Percentiles rank a stretch among this genome's conserved stretches.
Conservation (phyloP, 2,888 invertebrate species). For the Allophyes oxyacanthae region DNA sequence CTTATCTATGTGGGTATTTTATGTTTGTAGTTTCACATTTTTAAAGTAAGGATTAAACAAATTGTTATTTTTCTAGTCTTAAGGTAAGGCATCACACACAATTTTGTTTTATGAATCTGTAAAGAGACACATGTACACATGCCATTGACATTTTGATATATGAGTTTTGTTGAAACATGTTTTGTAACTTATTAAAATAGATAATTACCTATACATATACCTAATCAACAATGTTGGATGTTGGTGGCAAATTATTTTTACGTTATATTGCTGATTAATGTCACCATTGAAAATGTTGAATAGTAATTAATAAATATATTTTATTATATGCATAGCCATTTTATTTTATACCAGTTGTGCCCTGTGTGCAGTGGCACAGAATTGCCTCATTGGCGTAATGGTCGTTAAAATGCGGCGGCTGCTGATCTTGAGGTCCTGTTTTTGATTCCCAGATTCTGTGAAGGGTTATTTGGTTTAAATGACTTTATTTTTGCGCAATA, state of each 20-base stretch:
- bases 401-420: too few species aligned
- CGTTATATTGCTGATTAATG: slow-evolving; percentile 1
- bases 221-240: slow-evolving; percentile 5
- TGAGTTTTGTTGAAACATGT: neutral
- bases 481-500: too few species aligned
- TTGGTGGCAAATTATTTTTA: slow-evolving; percentile 2
- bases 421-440: too few species aligned
- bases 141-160: neutral
- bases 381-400: too few species aligned
- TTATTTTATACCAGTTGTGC: neutral
- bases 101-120: slow-evolving; percentile 11
- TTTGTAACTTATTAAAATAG: neutral
- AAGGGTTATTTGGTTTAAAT: too few species aligned
- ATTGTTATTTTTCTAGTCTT: slow-evolving; percentile 42
- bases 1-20: slow-evolving; percentile 15
- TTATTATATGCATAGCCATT: slow-evolving; percentile 24
- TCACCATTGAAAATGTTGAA: slow-evolving; percentile 4
- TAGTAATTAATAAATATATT: slow-evolving; percentile 19
- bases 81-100: slow-evolving; percentile 1
- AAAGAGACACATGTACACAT: neutral
- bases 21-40: slow-evolving; percentile 20
- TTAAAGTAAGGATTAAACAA: slow-evolving; percentile 8
- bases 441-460: too few species aligned
- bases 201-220: neutral
- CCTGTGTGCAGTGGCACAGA: too few species aligned